Evolutionary conservation across 1,140 invertebrate species (phyloP), one percentile per base, ranked within the genome.

Genomic region (Rhyacophila brunnea): DNA sequence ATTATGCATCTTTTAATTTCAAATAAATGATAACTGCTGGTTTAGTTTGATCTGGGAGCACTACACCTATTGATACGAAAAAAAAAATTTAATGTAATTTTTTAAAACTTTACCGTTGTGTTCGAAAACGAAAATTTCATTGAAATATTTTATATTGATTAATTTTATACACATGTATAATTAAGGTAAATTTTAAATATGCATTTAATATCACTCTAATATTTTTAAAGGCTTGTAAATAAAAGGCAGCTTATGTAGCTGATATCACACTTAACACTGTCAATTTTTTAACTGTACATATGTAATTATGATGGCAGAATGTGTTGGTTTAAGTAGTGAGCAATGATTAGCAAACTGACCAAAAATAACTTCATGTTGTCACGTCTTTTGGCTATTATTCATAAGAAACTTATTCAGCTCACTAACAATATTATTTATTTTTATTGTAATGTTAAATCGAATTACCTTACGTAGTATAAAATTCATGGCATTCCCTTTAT

Each of bases 321-420:
- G 11, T n/a, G 15, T 14, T 32, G 19, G 34, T 44, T 45, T 44
- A 54, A 45, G 43, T 54, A 54, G 52, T 20, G 19, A 54, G 43
- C 52, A 44, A 54, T 15, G 43, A 54, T 54, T 54, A 45, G 34
- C 14, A 47, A 56, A 47, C 34, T 40, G 53, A 56, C 53, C 53
- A 56, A 56, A 47, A 11, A 47, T 19, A 46, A 40, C 13, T 42
- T 28, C 23, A 28, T 43, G 14, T 43, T 43, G 40, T 43, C 18
- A 43, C 14, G 40, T 43, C 18, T 9, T 43, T 43, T 43, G 48
- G 34, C 35, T 32, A 48, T 48, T 48, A 48, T 48, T 7, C 11
- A 48, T 48, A 28, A 28, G 23, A 28, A 28, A 28, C 23, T 5
- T 5, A 28, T 28, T 28, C 4, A 9, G 23, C 23, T 28, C 23